A percentile compares a stretch with the other conserved stretches of the same genome.
Evolutionary conservation across 2,888 invertebrate genomes (phyloP).

Genomic region (Troglohyphantes excavatus): DNA sequence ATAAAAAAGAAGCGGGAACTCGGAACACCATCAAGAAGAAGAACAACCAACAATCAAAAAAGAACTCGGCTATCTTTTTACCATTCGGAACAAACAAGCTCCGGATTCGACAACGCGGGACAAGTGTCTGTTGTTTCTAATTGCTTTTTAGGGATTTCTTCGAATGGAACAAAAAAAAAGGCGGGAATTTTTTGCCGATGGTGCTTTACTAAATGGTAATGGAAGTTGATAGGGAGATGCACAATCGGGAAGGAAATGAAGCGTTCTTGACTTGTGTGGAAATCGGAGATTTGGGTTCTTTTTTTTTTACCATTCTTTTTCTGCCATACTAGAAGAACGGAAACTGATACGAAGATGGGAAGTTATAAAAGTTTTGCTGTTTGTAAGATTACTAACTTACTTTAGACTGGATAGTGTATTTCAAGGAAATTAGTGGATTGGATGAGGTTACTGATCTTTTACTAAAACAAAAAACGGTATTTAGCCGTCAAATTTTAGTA

Average conservation of each 20-base stretch:
- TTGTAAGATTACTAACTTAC: too few relatives aligned
- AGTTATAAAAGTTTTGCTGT: neutral
- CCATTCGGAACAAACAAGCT: slow-evolving; percentile 21
- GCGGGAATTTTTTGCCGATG: neutral
- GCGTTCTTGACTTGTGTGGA: neutral
- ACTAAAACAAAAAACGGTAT: too few relatives aligned
- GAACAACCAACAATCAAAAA: neutral
- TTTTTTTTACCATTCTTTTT: neutral
- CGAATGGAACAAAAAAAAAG: neutral
- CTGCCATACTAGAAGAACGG: neutral
- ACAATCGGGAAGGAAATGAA: neutral
- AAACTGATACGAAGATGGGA: neutral
- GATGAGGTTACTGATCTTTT: too few relatives aligned
- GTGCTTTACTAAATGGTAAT: neutral
- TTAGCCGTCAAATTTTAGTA: too few relatives aligned
- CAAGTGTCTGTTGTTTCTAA: slow-evolving; percentile 44
- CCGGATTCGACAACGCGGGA: neutral
- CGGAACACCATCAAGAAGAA: too few relatives aligned
- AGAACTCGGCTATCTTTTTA: slow-evolving; percentile 3
- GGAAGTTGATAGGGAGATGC: neutral
- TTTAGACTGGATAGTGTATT: too few relatives aligned
- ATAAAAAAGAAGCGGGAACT: too few relatives aligned
- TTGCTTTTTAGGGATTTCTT: slow-evolving; percentile 13
- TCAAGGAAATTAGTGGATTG: too few relatives aligned
- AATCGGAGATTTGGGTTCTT: neutral